Evolutionary conservation across 2,888 invertebrate species (phyloP).

Genomic region (Neuroscelio doddi): DNA sequence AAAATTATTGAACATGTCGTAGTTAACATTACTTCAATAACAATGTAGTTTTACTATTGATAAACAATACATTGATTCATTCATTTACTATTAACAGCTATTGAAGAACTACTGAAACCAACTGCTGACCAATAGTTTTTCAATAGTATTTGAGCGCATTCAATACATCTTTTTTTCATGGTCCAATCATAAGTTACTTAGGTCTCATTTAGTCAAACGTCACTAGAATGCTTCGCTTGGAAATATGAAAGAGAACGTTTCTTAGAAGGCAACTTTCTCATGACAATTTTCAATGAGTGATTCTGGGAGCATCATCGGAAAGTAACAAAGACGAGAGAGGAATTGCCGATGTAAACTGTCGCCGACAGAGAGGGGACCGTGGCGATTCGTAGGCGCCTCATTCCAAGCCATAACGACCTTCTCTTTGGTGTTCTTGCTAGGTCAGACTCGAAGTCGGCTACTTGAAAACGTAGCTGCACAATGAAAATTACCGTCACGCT

Average conservation of each 20-base stretch:
- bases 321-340: conserved; percentile 30
- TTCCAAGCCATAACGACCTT: conserved; percentile 36
- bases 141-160: too few relatives aligned
- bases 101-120: too few relatives aligned
- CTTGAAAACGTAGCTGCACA: conserved; percentile 44
- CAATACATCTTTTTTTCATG: too few relatives aligned
- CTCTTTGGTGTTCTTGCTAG: conserved; percentile 21
- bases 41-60: too few relatives aligned
- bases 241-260: conserved; percentile 22
- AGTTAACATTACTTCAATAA: too few relatives aligned
- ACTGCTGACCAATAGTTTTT: too few relatives aligned
- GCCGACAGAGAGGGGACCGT: conserved; percentile 9
- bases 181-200: too few relatives aligned
- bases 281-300: conserved; percentile 23
- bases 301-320: conserved; percentile 20
- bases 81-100: too few relatives aligned
- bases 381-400: conserved; percentile 33
- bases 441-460: conserved; percentile 30
- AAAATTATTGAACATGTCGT: too few relatives aligned
- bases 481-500: conserved; percentile 51
- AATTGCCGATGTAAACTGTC: conserved; percentile 12
- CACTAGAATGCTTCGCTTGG: too few relatives aligned
- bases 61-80: too few relatives aligned
- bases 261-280: conserved; percentile 18
- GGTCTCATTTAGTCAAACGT: too few relatives aligned